Percentiles rank a stretch among this genome's conserved stretches.
Evolutionary conservation across 1,140 invertebrate genomes (phyloP).

Genomic region (Drosophila suzukii): DNA sequence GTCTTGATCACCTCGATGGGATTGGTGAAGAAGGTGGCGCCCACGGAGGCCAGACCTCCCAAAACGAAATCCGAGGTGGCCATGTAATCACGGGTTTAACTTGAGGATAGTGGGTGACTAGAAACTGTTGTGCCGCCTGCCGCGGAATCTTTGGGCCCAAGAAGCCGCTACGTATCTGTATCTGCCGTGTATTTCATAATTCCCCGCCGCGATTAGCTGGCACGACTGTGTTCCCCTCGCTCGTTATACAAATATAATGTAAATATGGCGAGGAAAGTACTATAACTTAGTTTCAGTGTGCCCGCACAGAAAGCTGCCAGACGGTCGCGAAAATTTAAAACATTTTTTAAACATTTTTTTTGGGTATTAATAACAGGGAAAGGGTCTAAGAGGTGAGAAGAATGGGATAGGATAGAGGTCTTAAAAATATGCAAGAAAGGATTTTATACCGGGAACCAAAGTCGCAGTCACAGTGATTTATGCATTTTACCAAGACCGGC

Average conservation of each 20-base stretch:
- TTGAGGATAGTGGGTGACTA: slow-evolving; percentile 20
- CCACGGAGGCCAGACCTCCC: slow-evolving; percentile 86
- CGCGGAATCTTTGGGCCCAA: slow-evolving; percentile 11
- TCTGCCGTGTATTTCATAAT: slow-evolving; percentile 37
- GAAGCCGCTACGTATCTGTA: slow-evolving; percentile 12
- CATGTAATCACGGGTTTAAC: slow-evolving; percentile 47
- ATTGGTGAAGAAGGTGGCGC: slow-evolving; percentile 87
- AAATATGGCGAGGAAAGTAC: slow-evolving; percentile 5
- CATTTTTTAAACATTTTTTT: neutral
- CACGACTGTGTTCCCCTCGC: neutral
- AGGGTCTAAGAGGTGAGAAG: no score
- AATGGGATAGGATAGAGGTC: no score
- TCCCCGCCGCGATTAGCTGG: slow-evolving; percentile 5
- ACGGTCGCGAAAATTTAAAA: neutral
- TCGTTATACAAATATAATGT: slow-evolving; percentile 26
- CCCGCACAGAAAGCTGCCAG: neutral
- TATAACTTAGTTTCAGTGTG: slow-evolving; percentile 1
- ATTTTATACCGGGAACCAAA: neutral
- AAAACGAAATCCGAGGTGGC: slow-evolving; percentile 81
- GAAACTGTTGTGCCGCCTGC: slow-evolving; percentile 13
- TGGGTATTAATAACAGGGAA: neutral
- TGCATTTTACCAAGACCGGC: neutral
- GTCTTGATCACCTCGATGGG: slow-evolving; percentile 95
- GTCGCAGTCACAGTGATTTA: neutral
- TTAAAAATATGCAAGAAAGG: neutral